Evolutionary conservation across 2,888 invertebrate genomes (phyloP).

Genomic region (Tetropium fuscum): DNA sequence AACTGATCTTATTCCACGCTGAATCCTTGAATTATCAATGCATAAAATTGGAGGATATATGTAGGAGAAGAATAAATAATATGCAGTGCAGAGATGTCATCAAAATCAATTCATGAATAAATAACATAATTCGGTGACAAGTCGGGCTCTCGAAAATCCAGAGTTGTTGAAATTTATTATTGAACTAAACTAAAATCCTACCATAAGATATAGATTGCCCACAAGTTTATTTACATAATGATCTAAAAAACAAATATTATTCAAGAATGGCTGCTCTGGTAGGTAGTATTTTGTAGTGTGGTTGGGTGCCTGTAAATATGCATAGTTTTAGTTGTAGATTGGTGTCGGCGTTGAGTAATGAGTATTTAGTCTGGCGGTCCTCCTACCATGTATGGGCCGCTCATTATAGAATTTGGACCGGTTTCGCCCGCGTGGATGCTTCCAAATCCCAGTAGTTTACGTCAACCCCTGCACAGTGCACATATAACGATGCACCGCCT

Average conservation of each 20-base stretch:
- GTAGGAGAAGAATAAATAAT: too few species aligned
- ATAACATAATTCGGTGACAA: neutral
- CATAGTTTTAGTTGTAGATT: constrained; percentile 6
- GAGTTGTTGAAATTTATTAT: constrained; percentile 4
- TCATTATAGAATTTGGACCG: constrained; percentile 27
- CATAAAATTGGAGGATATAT: too few species aligned
- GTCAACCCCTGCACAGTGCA: constrained; percentile 3
- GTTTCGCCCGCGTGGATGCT: constrained; percentile 24
- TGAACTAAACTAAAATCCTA: neutral
- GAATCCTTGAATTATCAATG: too few species aligned
- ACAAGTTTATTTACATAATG: constrained; percentile 11
- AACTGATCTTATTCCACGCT: too few species aligned
- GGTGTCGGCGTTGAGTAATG: constrained; percentile 29
- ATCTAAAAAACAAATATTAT: constrained; percentile 3
- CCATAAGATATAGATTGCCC: neutral
- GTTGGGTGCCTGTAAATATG: constrained; percentile 12
- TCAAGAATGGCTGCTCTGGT: neutral
- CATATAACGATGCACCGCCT: neutral
- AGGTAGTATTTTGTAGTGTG: constrained; percentile 12
- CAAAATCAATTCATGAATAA: neutral
- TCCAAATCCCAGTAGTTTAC: constrained; percentile 8
- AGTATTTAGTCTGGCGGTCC: constrained; percentile 29
- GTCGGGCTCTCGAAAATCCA: neutral
- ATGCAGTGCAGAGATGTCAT: too few species aligned
- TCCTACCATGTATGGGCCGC: constrained; percentile 9